These are phyloP conservation scores for Propsilocerus akamusi DNA, from an alignment of 1,140 invertebrate genomes.

Conservation along the genomic window DNA sequence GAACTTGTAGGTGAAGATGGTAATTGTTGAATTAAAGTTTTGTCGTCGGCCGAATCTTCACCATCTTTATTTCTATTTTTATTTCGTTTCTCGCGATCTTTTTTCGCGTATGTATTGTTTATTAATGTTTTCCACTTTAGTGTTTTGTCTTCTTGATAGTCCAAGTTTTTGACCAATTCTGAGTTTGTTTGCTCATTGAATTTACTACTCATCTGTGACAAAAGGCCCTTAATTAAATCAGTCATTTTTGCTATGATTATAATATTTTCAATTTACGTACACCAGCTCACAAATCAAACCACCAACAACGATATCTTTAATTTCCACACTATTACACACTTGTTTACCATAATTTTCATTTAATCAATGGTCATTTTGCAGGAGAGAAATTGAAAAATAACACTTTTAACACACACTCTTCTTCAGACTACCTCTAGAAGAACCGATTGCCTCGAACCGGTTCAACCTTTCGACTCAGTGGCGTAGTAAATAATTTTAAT, in stretches of 20 bases:
- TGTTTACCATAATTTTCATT: background rate
- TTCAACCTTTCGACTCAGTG: background rate
- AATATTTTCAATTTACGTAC: constrained; percentile 1
- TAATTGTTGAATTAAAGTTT: background rate
- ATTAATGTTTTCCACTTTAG: constrained; percentile 2
- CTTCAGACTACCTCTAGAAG: background rate
- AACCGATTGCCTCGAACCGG: background rate
- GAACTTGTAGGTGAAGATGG: background rate
- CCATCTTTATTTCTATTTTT: constrained; percentile 4
- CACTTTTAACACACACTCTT: background rate
- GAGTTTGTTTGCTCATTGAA: constrained; percentile 1
- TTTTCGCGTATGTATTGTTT: constrained; percentile 1
- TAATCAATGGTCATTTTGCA: background rate
- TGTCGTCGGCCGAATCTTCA: constrained; percentile 1
- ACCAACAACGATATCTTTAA: background rate
- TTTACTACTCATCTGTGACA: background rate
- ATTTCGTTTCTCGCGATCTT: constrained; percentile 4
- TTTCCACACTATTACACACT: background rate
- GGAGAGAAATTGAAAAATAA: background rate
- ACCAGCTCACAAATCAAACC: background rate
- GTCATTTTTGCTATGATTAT: background rate
- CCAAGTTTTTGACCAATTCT: constrained; percentile 1
- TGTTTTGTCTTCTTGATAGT: background rate
- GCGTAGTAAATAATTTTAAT: background rate
- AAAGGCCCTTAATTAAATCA: background rate